Base-by-base conservation (phyloP, 2,797 vertebrate species). In the Argentina silus region DNA sequence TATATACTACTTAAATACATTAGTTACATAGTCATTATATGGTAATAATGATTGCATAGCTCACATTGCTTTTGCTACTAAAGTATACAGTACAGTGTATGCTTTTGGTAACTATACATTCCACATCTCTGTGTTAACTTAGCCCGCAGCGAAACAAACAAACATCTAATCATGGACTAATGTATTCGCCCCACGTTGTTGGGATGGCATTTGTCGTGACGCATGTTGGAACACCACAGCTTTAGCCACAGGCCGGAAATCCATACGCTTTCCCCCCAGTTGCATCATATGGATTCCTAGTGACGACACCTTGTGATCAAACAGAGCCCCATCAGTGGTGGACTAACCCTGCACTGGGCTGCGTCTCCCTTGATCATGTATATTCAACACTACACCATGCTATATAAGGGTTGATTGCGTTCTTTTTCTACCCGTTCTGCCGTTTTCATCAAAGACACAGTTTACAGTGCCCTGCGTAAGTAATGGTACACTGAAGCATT, bases 221-320 rank as follows among this genome's bases (percentile, higher is more conserved):
- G 79, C 86, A 83, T 84, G 83, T 85, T 85, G 75, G 80, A 73
- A 67, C 61, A 69, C 79, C 69, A 84, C 66, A 72, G 81, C 78
- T 80, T 73, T 78, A 72, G 74, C 75, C 71, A 44, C 64, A 21
- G 76, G 75, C 75, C 74, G 77, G 57, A 70, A 47, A 6, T 50
- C 53, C 19, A 62, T 79, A 60, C 8, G 81, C 79, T 93, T 93
- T 90, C 90, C 78, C 69, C 0, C 21, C 0, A 51, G 74, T 93
- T 93, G 89, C 92, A 88, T 93, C 92, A 94, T 70, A 43, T 81
- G 36, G 73, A 76, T 70, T 68, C 69, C 74, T 45, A 1, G 80
- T 44, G 86, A 90, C 79, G 80, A 78, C 85, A 78, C 69, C 65
- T 8, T 63, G 69, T 77, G 88, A 90, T 89, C 89, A 86, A 87